phyloP scores from a whole-genome alignment of 2,888 invertebrate species.

The Melinaea marsaeus region DNA sequence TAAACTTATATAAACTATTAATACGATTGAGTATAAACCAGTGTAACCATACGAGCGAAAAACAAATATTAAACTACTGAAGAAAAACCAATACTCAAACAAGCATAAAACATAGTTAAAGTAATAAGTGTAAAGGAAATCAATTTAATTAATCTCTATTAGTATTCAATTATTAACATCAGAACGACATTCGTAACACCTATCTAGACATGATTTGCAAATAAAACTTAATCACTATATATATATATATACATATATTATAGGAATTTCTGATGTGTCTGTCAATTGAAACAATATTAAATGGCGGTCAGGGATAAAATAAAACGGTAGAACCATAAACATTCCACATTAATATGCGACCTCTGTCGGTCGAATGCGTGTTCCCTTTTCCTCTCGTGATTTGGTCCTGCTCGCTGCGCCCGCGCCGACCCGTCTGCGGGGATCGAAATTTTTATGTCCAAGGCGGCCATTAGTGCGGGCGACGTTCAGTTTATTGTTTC shows the following conservation, averaged over 20 bases:
- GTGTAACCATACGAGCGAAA: background rate
- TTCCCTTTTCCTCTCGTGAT: slow-evolving; percentile 44
- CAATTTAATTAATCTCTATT: slow-evolving; percentile 30
- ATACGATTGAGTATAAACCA: background rate
- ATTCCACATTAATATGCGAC: slow-evolving; percentile 78
- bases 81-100: too few species aligned
- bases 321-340: slow-evolving; percentile 78
- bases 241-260: slow-evolving; percentile 30
- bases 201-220: slow-evolving; percentile 52
- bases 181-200: slow-evolving; percentile 53
- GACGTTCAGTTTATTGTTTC: too few species aligned
- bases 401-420: slow-evolving; percentile 59
- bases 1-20: background rate
- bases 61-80: background rate
- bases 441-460: slow-evolving; percentile 41
- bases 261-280: slow-evolving; percentile 67
- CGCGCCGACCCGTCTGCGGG: slow-evolving; percentile 70
- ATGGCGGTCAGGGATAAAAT: slow-evolving; percentile 73
- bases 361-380: slow-evolving; percentile 61
- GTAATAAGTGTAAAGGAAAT: slow-evolving; percentile 9
- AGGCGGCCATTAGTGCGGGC: slow-evolving; percentile 52
- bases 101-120: background rate
- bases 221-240: slow-evolving; percentile 60
- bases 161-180: slow-evolving; percentile 23
- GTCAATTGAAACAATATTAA: slow-evolving; percentile 78